phyloP scores from a whole-genome alignment of 2,113 vertebrate genomes.

The Petromus typicus region DNA sequence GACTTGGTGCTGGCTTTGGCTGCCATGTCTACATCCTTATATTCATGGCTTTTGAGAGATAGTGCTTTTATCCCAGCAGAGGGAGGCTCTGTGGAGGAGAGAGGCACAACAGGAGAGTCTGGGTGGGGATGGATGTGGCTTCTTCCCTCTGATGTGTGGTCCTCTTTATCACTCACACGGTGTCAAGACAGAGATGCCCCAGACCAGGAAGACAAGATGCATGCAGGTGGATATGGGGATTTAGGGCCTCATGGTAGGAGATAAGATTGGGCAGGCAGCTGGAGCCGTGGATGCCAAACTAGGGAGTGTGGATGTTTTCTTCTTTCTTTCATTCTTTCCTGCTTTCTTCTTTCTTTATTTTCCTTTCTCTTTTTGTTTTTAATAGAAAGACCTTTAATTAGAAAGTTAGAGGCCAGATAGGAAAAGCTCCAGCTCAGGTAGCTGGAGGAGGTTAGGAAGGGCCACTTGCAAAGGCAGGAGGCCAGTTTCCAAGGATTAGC shows the following conservation, averaged over 20 bases:
- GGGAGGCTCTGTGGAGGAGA: not conserved
- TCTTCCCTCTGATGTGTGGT: not conserved
- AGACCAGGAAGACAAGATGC: not conserved
- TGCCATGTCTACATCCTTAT: not conserved
- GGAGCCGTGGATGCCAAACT: not conserved
- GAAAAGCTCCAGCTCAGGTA: too few relatives aligned
- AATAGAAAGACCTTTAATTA: too few relatives aligned
- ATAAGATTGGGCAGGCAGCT: not conserved
- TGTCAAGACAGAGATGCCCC: not conserved
- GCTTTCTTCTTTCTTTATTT: too few relatives aligned
- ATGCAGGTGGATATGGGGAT: not conserved
- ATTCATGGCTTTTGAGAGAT: not conserved
- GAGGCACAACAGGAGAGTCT: not conserved
- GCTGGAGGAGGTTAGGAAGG: too few relatives aligned
- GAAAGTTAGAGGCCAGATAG: too few relatives aligned
- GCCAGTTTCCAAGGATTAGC: too few relatives aligned
- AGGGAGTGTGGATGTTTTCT: not conserved
- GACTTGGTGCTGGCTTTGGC: not conserved
- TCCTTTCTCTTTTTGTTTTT: too few relatives aligned
- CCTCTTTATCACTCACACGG: not conserved
- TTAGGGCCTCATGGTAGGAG: not conserved
- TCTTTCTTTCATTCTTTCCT: too few relatives aligned
- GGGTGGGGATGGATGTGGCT: not conserved
- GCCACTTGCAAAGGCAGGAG: too few relatives aligned
- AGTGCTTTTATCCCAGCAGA: not conserved